A percentile compares a stretch with the other conserved stretches of the same genome.
Conservation (phyloP, 2,797 vertebrate species). For the Potorous gilbertii region DNA sequence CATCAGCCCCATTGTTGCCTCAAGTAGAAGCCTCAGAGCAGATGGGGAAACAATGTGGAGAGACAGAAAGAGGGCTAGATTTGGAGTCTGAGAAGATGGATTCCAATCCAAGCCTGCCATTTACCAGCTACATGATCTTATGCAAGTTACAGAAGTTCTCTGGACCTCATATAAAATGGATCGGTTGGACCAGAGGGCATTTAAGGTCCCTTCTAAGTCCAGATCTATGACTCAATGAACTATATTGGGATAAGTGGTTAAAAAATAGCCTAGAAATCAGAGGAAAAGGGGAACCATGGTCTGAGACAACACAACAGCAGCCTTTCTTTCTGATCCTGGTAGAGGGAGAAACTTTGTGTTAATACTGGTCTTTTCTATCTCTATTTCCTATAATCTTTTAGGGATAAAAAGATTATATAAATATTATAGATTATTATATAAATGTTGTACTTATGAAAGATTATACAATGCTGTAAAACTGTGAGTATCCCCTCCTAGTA, state of each 20-base stretch:
- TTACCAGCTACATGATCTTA: not conserved
- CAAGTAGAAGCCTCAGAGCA: not conserved
- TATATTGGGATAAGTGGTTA: not conserved
- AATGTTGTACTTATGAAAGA: not conserved
- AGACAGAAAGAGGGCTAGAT: not conserved
- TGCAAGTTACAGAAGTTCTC: not conserved
- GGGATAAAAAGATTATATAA: not conserved
- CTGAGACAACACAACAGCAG: not conserved
- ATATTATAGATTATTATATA: not conserved
- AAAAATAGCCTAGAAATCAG: not conserved
- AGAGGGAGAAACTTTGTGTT: not conserved
- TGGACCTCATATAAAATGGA: not conserved
- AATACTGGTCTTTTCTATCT: not conserved
- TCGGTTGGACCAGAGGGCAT: not conserved
- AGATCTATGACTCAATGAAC: not conserved
- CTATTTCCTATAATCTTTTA: not conserved
- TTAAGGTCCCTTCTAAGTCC: not conserved
- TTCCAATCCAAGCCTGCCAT: not conserved
- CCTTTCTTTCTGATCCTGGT: not conserved
- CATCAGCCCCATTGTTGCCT: not conserved
- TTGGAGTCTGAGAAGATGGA: not conserved
- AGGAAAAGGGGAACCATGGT: not conserved
- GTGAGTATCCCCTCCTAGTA: not conserved
- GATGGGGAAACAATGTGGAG: not conserved
- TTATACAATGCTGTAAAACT: not conserved